Evolutionary conservation across 2,797 vertebrate species (phyloP).

Genomic region (Lepilemur septentrionalis): DNA sequence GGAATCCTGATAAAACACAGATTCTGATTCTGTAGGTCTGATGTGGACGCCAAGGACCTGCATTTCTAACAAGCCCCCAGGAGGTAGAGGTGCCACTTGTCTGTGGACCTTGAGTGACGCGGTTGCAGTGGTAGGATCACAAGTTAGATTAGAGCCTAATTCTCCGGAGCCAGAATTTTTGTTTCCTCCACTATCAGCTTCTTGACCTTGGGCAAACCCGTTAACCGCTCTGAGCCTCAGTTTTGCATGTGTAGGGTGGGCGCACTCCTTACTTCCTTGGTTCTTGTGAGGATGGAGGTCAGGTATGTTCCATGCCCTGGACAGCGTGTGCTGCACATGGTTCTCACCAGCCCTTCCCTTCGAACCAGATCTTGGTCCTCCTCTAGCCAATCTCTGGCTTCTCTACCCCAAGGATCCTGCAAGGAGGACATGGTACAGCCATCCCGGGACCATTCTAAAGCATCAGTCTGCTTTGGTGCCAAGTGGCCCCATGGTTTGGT

Average conservation of each 20-base stretch:
- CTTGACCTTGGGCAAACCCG: no score
- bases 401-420: background rate
- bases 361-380: background rate
- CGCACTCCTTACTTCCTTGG: background rate
- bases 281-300: background rate
- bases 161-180: background rate
- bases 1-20: background rate
- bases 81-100: no score
- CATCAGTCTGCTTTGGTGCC: background rate
- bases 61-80: background rate
- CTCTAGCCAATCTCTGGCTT: background rate
- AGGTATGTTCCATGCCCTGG: fast-evolving
- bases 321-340: background rate
- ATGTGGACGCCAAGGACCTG: background rate
- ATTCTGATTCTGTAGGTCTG: background rate
- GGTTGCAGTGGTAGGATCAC: fast-evolving
- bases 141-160: background rate
- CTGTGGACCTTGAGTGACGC: no score
- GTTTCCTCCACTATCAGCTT: background rate
- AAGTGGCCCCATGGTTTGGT: background rate
- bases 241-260: background rate
- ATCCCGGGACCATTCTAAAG: background rate
- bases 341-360: background rate
- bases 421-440: background rate
- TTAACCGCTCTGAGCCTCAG: background rate